Evolutionary conservation across 2,888 invertebrate genomes (phyloP), one percentile per base, ranked within the genome.

Genomic region (Drosophila niveifrons): DNA sequence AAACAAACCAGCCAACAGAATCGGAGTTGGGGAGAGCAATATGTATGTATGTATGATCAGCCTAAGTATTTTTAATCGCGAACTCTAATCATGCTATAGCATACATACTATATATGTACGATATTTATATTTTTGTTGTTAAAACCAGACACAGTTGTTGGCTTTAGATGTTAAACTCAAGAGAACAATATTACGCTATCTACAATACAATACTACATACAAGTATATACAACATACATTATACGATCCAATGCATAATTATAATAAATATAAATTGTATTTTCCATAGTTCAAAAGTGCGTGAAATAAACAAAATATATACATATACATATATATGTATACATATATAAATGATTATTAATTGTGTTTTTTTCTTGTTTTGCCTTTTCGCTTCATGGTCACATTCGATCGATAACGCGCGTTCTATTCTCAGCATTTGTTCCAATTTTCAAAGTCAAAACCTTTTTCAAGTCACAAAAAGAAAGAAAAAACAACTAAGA

Each of bases 211-310:
- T 29, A 57, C 18, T 31, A 41, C 56, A 55, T 46, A 56, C n/a
- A n/a, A n/a, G n/a, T 52, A 70, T 46, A 34, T 36, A 62, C n/a
- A 31, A 63, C 23, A 58, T 36, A 57, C 28, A 55, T 34, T 34
- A 61, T 56, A 58, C 41, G 46, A 50, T 71, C 57, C 71, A 63
- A 65, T 36, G 41, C 28, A 52, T 36, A 56, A 62, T 50, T 59
- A 75, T 41, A 41, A 41, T 41, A 41, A 41, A 41, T 52, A 47
- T 65, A 62, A 62, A 78, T 64, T 84, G 82, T 82, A 84, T 80
- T 82, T 84, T 80, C 75, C 72, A 84, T 75, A 80, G 85, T 82
- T 82, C 66, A 70, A 76, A 72, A 68, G 43, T 63, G 80, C 62
- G 66, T 74, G 44, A 75, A 65, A 70, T 66, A 81, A 76, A 76